Percentiles rank a stretch among this genome's conserved stretches.
Evolutionary conservation across 2,888 invertebrate species (phyloP).

Genomic region (Conops quadrifasciatus): DNA sequence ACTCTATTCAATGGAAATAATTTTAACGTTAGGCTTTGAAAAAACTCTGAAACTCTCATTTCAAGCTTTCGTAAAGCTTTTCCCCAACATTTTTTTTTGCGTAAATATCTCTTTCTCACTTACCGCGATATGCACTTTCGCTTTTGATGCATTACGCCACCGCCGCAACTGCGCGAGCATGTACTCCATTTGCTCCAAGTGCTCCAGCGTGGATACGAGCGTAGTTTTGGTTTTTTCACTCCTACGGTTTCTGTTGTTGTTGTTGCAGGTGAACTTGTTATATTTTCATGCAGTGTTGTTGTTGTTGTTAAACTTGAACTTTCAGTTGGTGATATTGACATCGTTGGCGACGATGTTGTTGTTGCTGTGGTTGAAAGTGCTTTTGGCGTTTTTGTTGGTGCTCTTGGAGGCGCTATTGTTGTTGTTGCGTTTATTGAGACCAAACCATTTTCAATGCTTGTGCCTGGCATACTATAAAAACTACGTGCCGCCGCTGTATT

Average conservation of each 20-base stretch:
- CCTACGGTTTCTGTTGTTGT: slow-evolving; percentile 44
- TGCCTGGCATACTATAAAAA: slow-evolving; percentile 26
- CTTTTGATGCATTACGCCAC: slow-evolving; percentile 71
- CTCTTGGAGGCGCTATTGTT: slow-evolving; percentile 4
- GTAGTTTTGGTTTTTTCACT: slow-evolving; percentile 48
- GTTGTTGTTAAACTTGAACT: slow-evolving; percentile 36
- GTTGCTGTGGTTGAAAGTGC: slow-evolving; percentile 24
- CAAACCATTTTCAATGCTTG: slow-evolving; percentile 7
- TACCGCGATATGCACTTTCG: slow-evolving; percentile 62
- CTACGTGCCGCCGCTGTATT: slow-evolving; percentile 34
- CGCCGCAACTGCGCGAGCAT: slow-evolving; percentile 86
- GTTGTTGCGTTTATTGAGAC: slow-evolving; percentile 38
- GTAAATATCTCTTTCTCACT: slow-evolving; percentile 38
- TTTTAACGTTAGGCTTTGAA: too few relatives aligned
- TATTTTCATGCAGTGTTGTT: slow-evolving; percentile 24
- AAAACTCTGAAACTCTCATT: too few relatives aligned
- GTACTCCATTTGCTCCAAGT: slow-evolving; percentile 81
- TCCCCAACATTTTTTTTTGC: not conserved
- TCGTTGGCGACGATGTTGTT: not conserved
- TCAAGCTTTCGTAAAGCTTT: too few relatives aligned
- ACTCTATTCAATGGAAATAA: too few relatives aligned
- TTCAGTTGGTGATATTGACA: slow-evolving; percentile 25
- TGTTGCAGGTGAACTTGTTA: slow-evolving; percentile 23
- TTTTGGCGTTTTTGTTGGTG: slow-evolving; percentile 29
- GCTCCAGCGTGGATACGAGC: slow-evolving; percentile 73